Evolutionary conservation across 2,888 invertebrate genomes (phyloP), one percentile per base, ranked within the genome.

Genomic region (Dendrolimus houi): DNA sequence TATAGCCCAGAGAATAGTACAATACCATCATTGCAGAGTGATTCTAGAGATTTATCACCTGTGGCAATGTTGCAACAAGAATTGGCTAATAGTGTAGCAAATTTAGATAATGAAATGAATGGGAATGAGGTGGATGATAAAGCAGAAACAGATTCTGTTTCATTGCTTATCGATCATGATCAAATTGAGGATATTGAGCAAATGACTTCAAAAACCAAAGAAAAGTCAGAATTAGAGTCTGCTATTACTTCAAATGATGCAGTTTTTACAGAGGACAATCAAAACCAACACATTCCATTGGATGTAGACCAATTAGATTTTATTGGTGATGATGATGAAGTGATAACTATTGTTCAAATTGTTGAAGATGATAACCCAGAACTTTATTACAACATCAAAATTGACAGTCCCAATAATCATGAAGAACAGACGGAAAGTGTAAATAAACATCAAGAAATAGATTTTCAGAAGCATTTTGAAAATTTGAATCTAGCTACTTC

Each of bases 261-360:
- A 17, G 57, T 54, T 10, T 40, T n/a, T 12, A 12, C 3, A 57
- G 61, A 67, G 41, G 66, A 62, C 57, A 60, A 62, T 14, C 60
- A 62, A 13, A 64, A 64, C 42, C 69, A 76, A 68, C 74, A 79
- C 64, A 77, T 75, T 71, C 75, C 76, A 64, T 64, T 76, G 58
- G 81, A 79, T 57, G 72, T 74, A 57, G 77, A 83, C 57, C 82
- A 83, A 52, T 63, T 81, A 64, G 79, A 81, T 57, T 86, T 81
- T 76, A 70, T 61, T 17, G 83, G 73, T 65, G 88, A 87, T 72
- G 88, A 87, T 74, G 90, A 91, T 72, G 91, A 91, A 68, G 81
- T 91, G 56, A 89, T 91, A 52, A 91, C 91, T 52, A 81, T 91
- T 63, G 87, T 89, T 14, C 91, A 91, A 73, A 91, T 91, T 62